phyloP scores from a whole-genome alignment of 2,113 vertebrate genomes.

The Columbina picui region DNA sequence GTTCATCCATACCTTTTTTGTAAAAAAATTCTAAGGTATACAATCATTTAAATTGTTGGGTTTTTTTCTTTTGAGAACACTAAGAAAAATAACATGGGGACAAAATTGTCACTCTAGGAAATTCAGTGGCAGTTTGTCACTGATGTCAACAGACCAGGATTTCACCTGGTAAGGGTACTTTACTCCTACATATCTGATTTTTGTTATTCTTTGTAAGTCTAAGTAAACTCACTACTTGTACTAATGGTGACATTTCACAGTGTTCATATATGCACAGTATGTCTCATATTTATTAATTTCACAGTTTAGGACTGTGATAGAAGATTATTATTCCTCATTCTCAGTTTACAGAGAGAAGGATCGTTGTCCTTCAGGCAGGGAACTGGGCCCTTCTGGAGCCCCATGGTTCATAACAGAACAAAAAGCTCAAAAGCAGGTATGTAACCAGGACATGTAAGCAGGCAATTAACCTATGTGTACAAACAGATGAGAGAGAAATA shows the following conservation, averaged over 20 bases:
- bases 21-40: neutral
- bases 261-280: neutral
- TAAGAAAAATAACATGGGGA: neutral
- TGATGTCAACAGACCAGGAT: neutral
- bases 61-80: neutral
- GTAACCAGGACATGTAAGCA: too few relatives aligned
- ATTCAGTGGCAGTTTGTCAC: neutral
- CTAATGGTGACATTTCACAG: neutral
- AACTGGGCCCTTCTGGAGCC: rapidly evolving
- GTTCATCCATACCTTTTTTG: neutral
- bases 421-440: neutral
- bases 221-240: neutral
- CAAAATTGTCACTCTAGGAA: neutral
- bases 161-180: neutral
- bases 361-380: rapidly evolving
- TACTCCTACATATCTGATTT: neutral
- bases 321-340: neutral
- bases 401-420: neutral
- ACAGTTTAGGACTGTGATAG: neutral
- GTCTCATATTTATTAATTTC: neutral
- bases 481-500: neutral
- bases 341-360: neutral
- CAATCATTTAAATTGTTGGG: neutral
- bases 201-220: neutral
- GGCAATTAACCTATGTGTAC: neutral